Percentiles rank a stretch among this genome's conserved stretches.
Evolutionary conservation across 2,113 vertebrate species (phyloP).

Genomic region (Lucifuga dentata): DNA sequence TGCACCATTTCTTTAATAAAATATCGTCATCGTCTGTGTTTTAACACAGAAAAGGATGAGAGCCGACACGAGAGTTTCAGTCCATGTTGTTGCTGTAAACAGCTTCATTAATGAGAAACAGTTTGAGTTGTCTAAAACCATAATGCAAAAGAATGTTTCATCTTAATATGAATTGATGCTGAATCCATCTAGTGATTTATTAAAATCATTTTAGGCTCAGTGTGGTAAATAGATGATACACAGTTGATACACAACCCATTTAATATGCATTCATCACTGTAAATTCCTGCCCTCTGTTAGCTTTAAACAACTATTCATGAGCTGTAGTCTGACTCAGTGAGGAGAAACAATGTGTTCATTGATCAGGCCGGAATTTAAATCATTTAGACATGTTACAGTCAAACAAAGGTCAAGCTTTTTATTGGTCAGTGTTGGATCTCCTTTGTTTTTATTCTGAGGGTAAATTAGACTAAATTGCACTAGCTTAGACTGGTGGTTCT

Average conservation of each 20-base stretch:
- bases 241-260: not conserved
- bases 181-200: not conserved
- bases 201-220: slow-evolving; percentile 3
- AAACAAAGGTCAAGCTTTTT: too few relatives aligned
- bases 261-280: not conserved
- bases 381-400: too few relatives aligned
- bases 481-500: too few relatives aligned
- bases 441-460: too few relatives aligned
- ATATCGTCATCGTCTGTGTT: slow-evolving; percentile 40
- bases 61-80: not conserved
- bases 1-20: slow-evolving; percentile 57
- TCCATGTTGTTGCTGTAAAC: slow-evolving; percentile 1
- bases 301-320: slow-evolving; percentile 1
- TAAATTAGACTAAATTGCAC: too few relatives aligned
- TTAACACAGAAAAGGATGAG: slow-evolving; percentile 17
- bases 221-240: not conserved
- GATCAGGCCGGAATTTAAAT: too few relatives aligned
- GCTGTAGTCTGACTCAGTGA: too few relatives aligned
- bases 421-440: too few relatives aligned
- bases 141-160: too few relatives aligned
- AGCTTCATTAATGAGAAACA: slow-evolving; percentile 7
- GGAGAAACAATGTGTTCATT: too few relatives aligned
- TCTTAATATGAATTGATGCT: not conserved
- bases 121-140: too few relatives aligned
- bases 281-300: not conserved